Base-by-base conservation (phyloP, 2,888 invertebrate genomes). In the Itoplectis maculator region DNA sequence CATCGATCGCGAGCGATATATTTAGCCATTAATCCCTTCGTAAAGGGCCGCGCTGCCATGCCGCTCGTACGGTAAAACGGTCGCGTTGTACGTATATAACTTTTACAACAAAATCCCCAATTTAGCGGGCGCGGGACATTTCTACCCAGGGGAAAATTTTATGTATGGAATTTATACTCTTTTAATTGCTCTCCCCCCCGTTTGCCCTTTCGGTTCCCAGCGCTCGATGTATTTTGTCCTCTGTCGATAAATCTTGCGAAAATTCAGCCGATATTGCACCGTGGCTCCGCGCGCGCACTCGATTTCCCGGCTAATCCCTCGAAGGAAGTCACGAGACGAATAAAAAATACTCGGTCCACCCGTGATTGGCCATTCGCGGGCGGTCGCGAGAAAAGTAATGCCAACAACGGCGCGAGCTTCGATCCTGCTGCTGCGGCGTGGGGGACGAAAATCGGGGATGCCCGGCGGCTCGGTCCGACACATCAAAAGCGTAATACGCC, bases 1-100 rank as follows among this genome's bases (percentile, higher is more conserved):
- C 42, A 65, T 72, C 66, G 66, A 73, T 73, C n/a, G n/a, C n/a
- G 37, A 15, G 4, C 59, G 37, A 72, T 66, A 76, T 72, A 72
- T 81, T 70, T 72, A 76, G 76, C 72, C 65, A 75, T 69, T 45
- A 70, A 69, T 59, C 59, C 70, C 40, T 56, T 49, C 29, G 42
- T 42, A 45, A 45, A 11, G 45, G 45, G 15, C 23, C 15, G 3
- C n/a, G 47, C 11, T 1, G 35, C n/a, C 35, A 13, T 35, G 15
- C 15, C 15, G 40, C 6, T 9, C 20, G 51, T 18, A 40, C 18
- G 2, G n/a, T 15, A 42, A 18, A 45, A 11, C 42, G n/a, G n/a
- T 20, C 42, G 49, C 29, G 29, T 7, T 18, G 5, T 13, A 9
- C 29, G n/a, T n/a, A 7, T 37, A 11, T 13, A 18, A 13, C 13